A percentile compares a stretch with the other conserved stretches of the same genome.
Evolutionary conservation across 2,888 invertebrate species (phyloP).

Genomic region (Euclidia mi): DNA sequence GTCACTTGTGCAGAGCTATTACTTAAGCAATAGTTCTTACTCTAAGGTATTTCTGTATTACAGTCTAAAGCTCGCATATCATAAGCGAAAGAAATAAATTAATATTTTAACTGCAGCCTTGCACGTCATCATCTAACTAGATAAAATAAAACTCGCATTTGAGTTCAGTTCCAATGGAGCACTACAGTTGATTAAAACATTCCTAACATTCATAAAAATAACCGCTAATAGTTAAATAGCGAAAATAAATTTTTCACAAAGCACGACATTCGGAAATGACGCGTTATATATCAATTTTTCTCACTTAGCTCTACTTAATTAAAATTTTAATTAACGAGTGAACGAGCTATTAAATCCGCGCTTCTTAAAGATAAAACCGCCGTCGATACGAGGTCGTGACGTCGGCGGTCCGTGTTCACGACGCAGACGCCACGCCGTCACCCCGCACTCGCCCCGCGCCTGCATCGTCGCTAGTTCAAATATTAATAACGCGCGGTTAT

Average conservation of each 20-base stretch:
- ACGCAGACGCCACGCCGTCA: conserved; percentile 16
- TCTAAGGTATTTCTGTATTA: too few relatives aligned
- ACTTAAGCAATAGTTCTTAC: too few relatives aligned
- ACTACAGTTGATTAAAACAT: conserved; percentile 38
- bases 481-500: conserved; percentile 69
- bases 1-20: too few relatives aligned
- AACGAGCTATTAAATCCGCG: conserved; percentile 29
- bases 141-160: background rate
- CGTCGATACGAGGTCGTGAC: conserved; percentile 8
- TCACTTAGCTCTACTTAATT: conserved; percentile 41
- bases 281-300: conserved; percentile 29
- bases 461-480: conserved; percentile 60
- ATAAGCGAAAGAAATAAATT: too few relatives aligned
- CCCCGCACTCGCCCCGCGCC: too few relatives aligned
- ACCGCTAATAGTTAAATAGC: conserved; percentile 13
- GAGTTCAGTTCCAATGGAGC: background rate
- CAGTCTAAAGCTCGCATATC: too few relatives aligned
- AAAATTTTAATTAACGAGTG: conserved; percentile 44
- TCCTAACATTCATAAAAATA: too few relatives aligned
- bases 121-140: background rate
- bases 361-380: conserved; percentile 37
- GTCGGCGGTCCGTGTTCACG: conserved; percentile 7
- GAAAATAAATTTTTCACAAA: conserved; percentile 23
- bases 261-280: conserved; percentile 31
- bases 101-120: too few relatives aligned